Evolutionary conservation across 2,113 vertebrate genomes (phyloP).

Genomic region (Colinus virginianus): DNA sequence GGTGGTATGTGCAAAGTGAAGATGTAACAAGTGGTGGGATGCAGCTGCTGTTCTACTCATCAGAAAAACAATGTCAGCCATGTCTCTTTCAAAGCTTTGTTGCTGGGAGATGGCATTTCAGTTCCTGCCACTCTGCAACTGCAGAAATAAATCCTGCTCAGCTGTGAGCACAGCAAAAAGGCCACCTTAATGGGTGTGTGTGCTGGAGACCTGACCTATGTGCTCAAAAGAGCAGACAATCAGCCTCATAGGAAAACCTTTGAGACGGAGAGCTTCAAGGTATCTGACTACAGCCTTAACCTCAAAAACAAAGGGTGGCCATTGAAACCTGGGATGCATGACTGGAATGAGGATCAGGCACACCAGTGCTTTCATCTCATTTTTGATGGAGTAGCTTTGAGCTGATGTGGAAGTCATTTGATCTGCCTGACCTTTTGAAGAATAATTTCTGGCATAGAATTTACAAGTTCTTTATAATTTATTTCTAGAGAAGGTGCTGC

Average conservation of each 20-base stretch:
- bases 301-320: conserved; percentile 2
- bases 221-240: not conserved
- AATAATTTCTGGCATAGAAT: conserved; percentile 40
- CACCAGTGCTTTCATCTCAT: not conserved
- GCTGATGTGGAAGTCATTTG: conserved; percentile 37
- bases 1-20: not conserved
- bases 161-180: not conserved
- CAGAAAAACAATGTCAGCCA: not conserved
- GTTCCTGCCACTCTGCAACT: not conserved
- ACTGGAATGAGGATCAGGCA: not conserved
- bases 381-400: conserved; percentile 54
- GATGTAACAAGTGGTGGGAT: not conserved
- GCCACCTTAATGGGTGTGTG: not conserved
- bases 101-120: conserved; percentile 1
- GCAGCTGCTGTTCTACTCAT: not conserved
- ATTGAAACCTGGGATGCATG: conserved; percentile 22
- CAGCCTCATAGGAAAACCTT: not conserved
- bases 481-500: conserved; percentile 19
- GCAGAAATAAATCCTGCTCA: not conserved
- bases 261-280: not conserved
- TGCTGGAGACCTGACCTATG: not conserved
- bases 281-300: not conserved
- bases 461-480: conserved; percentile 42
- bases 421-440: conserved; percentile 62
- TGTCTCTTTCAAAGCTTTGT: not conserved